Evolutionary conservation across 2,888 invertebrate genomes (phyloP).

Genomic region (Coleophora deauratella): DNA sequence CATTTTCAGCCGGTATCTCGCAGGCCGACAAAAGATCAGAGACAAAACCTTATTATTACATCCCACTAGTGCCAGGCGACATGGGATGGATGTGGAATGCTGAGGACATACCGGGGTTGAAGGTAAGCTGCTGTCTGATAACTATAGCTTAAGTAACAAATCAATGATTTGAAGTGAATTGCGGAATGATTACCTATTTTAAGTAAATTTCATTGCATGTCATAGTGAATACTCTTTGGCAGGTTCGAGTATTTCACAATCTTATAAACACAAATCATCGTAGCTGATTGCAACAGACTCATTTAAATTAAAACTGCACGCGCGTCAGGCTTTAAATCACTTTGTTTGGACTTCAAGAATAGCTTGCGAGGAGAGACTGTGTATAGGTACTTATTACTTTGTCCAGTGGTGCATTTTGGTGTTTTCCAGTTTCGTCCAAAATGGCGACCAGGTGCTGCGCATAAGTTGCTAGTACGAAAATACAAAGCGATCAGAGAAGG

Average conservation of each 20-base stretch:
- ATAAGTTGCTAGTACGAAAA: conserved; percentile 48
- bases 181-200: too few species aligned
- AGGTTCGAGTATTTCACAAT: too few species aligned
- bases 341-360: too few species aligned
- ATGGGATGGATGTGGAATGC: conserved; percentile 70
- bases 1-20: not conserved
- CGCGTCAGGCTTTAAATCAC: too few species aligned
- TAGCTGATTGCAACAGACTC: too few species aligned
- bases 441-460: conserved; percentile 62
- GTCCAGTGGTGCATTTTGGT: conserved; percentile 7
- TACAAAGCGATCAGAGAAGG: conserved; percentile 52
- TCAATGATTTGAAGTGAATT: too few species aligned
- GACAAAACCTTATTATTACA: conserved; percentile 36
- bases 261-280: too few species aligned
- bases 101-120: conserved; percentile 57
- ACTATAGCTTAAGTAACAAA: not conserved
- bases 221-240: too few species aligned
- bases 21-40: conserved; percentile 25
- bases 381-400: conserved; percentile 1
- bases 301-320: too few species aligned
- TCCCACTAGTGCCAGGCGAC: conserved; percentile 48
- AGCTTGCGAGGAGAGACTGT: too few species aligned
- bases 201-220: too few species aligned
- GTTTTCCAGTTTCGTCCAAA: conserved; percentile 47
- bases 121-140: conserved; percentile 31